These are phyloP conservation scores for Choreutis nemorana DNA, from an alignment of 2,888 invertebrate genomes.

Conservation along the genomic window DNA sequence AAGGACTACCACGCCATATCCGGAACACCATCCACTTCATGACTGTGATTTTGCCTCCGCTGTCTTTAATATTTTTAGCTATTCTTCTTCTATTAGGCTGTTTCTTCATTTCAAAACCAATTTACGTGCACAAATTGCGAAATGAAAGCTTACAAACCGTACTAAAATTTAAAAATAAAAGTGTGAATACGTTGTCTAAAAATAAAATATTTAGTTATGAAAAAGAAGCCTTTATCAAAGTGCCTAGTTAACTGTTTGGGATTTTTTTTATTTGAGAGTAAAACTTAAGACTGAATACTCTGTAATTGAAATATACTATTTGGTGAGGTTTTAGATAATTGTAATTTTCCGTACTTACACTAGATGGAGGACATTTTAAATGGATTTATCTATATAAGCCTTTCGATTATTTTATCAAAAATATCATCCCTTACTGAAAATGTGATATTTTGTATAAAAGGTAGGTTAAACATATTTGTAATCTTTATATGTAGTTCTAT, in stretches of 20 bases:
- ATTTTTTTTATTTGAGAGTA: background rate
- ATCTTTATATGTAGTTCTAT: too few relatives aligned
- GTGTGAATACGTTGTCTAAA: conserved; percentile 26
- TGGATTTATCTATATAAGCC: background rate
- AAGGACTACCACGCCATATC: conserved; percentile 60
- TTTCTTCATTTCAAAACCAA: conserved; percentile 32
- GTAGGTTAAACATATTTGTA: conserved; percentile 6
- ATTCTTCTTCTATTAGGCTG: conserved; percentile 27
- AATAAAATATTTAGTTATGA: conserved; percentile 41
- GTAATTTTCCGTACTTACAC: background rate
- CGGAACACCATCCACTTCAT: conserved; percentile 51
- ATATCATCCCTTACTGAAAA: background rate
- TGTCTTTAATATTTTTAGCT: conserved; percentile 33
- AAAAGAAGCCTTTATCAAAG: conserved; percentile 35
- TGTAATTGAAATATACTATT: background rate
- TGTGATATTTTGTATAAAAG: background rate
- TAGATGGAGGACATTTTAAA: background rate
- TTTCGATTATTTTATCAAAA: background rate
- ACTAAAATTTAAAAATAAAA: conserved; percentile 34
- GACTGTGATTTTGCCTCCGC: conserved; percentile 54
- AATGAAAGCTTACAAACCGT: conserved; percentile 29
- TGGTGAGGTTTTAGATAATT: background rate
- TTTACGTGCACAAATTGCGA: conserved; percentile 24
- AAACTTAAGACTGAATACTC: background rate
- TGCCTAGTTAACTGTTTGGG: conserved; percentile 16